A percentile compares a stretch with the other conserved stretches of the same genome.
phyloP scores from a whole-genome alignment of 2,888 invertebrate species.

The Pseudococcus jackbeardsleyi region DNA sequence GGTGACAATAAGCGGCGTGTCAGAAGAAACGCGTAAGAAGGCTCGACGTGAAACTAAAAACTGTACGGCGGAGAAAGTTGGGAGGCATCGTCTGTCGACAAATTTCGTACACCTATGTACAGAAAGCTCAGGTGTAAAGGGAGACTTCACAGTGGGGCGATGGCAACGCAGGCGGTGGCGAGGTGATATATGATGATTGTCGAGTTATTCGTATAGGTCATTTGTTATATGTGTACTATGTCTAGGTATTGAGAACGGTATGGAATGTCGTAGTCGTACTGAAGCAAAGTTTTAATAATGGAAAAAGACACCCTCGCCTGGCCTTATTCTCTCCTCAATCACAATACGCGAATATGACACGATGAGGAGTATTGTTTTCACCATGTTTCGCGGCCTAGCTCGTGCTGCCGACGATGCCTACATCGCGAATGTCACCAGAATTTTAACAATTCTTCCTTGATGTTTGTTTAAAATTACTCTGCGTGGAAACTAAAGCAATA shows the following conservation, averaged over 20 bases:
- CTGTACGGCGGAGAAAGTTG: neutral
- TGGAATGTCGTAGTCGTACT: neutral
- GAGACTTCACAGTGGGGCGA: too few relatives aligned
- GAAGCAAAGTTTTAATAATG: constrained; percentile 7
- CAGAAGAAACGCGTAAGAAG: neutral
- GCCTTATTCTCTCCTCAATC: neutral
- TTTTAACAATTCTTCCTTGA: neutral
- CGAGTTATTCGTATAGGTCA: constrained; percentile 20
- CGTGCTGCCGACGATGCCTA: neutral
- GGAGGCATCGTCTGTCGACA: neutral
- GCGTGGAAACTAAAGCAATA: too few relatives aligned
- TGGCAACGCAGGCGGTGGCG: neutral
- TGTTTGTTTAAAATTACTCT: too few relatives aligned
- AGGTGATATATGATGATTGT: constrained; percentile 20
- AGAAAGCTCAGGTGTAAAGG: neutral
- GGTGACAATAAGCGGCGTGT: neutral
- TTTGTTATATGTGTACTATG: constrained; percentile 4
- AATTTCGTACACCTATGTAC: neutral
- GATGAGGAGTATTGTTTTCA: constrained; percentile 4
- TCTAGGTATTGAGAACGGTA: neutral
- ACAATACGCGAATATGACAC: neutral
- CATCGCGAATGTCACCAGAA: neutral
- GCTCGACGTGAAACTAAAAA: neutral
- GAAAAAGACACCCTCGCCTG: neutral
- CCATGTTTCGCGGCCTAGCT: neutral